Base-by-base conservation (phyloP, 2,113 vertebrate species). In the Lagopus muta region DNA sequence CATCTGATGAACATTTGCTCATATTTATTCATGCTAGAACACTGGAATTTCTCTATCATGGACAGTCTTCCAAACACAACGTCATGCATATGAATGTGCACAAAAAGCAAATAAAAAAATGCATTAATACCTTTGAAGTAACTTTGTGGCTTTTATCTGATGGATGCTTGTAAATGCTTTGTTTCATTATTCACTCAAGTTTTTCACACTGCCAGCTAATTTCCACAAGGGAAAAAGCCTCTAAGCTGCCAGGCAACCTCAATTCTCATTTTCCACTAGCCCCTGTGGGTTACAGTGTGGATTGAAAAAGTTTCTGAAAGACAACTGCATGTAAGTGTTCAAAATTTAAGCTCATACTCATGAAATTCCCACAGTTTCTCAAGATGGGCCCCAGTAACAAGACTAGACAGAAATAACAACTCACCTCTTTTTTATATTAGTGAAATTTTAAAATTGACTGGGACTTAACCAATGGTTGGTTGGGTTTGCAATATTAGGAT, bases 1-100 rank as follows among this genome's bases (percentile, higher is more conserved):
- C 71, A 94, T 96, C 89, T 91, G 92, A 96, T 85, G 84, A 91
- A 71, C 91, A 92, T 91, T 96, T 93, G 79, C 60, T 96, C 67
- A 60, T 85, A 92, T 80, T 87, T 89, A 95, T 92, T 94, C 87
- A 88, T 67, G 67, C 15, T 80, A 52, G 38, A 15, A 13, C 77
- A 93, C 71, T 55, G 47, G 82, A 92, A 96, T 92, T 89, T 82
- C 82, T 85, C 67, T 67, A 67, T 57, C 50, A 55, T 38, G 55
- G 64, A 82, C 4, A 3, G 55, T 74, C 67, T 95, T 96, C 87
- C 81, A 77, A 93, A 89, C 55, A 91, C 74, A 89, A 76, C 3
- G 28, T 38, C 82, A 93, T 83, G 57, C 72, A 86, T 88, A 92
- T 80, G 79, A 93, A 91, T 89, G 52, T 28, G 34, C 61, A 91